Evolutionary conservation across 2,797 vertebrate genomes (phyloP).

Genomic region (Xenops minutus): DNA sequence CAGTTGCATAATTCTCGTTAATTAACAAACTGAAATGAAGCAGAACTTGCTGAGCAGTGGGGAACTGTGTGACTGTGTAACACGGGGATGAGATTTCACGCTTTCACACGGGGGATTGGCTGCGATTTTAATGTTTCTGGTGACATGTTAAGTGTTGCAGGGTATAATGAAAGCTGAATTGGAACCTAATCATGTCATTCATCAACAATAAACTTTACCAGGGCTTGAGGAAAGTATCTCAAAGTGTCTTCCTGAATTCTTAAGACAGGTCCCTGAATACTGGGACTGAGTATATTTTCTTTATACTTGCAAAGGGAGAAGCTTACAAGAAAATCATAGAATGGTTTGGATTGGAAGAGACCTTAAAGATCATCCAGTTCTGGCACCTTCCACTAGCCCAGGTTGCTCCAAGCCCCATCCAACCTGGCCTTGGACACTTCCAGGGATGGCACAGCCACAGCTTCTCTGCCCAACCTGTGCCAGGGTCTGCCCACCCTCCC

Average conservation of each 20-base stretch:
- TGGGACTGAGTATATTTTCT: background rate
- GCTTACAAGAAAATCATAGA: background rate
- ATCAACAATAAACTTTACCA: background rate
- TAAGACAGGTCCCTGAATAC: background rate
- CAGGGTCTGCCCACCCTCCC: background rate
- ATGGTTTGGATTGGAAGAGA: background rate
- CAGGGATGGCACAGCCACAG: background rate
- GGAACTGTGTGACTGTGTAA: background rate
- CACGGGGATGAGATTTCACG: background rate
- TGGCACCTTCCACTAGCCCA: background rate
- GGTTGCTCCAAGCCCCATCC: background rate
- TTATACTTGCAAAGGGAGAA: background rate
- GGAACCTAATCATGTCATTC: background rate
- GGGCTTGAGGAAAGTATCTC: background rate
- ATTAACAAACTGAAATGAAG: conserved; percentile 34
- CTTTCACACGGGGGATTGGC: background rate
- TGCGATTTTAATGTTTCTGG: background rate
- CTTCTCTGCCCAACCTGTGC: background rate
- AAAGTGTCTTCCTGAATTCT: background rate
- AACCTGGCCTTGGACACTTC: background rate
- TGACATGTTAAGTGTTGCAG: background rate
- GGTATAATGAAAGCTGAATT: background rate
- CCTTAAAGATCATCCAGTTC: background rate
- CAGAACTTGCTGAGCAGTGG: conserved; percentile 1
- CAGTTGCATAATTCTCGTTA: background rate